Evolutionary conservation across 2,888 invertebrate species (phyloP).

Genomic region (Dryobota labecula): DNA sequence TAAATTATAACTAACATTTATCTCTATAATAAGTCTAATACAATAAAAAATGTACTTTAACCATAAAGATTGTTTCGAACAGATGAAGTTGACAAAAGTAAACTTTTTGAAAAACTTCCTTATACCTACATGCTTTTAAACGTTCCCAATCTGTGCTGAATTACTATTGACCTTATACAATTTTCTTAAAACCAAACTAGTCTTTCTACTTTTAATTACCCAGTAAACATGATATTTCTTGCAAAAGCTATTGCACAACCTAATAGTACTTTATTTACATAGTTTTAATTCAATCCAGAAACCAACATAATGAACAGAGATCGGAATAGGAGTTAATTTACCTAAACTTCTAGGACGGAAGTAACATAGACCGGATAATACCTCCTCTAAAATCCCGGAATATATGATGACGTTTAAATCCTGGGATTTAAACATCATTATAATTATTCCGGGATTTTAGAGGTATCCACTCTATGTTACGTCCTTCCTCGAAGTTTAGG

Average conservation of each 20-base stretch:
- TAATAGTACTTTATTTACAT: constrained; percentile 22
- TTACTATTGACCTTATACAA: not conserved
- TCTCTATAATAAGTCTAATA: constrained; percentile 71
- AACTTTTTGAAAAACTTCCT: constrained; percentile 4
- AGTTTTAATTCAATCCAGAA: not conserved
- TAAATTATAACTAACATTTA: constrained; percentile 74
- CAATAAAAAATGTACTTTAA: constrained; percentile 79
- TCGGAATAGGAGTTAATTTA: too few species aligned
- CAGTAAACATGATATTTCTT: constrained; percentile 24
- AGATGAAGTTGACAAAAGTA: constrained; percentile 31
- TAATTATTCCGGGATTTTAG: too few species aligned
- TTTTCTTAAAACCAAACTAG: constrained; percentile 4
- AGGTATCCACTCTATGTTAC: too few species aligned
- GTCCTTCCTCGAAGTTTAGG: too few species aligned
- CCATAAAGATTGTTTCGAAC: constrained; percentile 51
- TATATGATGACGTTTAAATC: too few species aligned
- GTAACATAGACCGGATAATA: too few species aligned
- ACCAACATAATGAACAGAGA: too few species aligned
- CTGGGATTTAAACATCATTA: too few species aligned
- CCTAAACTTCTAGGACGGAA: too few species aligned
- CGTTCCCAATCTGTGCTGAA: constrained; percentile 27
- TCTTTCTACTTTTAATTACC: not conserved
- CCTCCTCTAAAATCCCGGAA: too few species aligned
- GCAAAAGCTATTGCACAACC: constrained; percentile 25
- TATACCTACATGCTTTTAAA: constrained; percentile 9